These are phyloP conservation scores for Tetramorium alpestre DNA, from an alignment of 1,140 invertebrate genomes.

Conservation along the genomic window DNA sequence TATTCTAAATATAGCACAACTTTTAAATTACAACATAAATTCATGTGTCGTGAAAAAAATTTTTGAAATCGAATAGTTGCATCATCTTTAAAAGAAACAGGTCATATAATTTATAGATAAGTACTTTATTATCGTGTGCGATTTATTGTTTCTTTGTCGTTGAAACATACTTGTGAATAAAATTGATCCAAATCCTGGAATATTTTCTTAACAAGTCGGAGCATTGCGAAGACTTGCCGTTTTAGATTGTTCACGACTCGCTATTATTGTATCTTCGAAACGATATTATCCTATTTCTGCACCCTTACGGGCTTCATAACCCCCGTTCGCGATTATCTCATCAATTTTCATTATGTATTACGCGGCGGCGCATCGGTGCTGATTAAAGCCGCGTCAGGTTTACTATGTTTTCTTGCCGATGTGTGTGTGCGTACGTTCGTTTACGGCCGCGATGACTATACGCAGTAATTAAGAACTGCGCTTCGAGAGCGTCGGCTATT, in stretches of 20 bases:
- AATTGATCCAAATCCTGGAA: background rate
- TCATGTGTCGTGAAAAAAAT: background rate
- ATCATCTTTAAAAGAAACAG: background rate
- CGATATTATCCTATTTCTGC: slow-evolving; percentile 74
- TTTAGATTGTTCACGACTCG: slow-evolving; percentile 30
- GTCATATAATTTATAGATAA: background rate
- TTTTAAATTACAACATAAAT: slow-evolving; percentile 10
- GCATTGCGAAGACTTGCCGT: background rate
- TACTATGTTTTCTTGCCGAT: slow-evolving; percentile 71
- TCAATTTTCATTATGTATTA: slow-evolving; percentile 79
- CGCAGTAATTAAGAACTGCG: slow-evolving; percentile 73
- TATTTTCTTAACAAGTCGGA: background rate
- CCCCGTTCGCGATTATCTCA: slow-evolving; percentile 75
- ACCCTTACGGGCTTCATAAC: slow-evolving; percentile 48
- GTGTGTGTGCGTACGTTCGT: background rate
- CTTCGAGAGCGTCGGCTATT: slow-evolving; percentile 57
- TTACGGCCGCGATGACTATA: slow-evolving; percentile 60
- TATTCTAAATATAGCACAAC: background rate
- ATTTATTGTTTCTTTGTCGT: background rate
- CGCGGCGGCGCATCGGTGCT: slow-evolving; percentile 69
- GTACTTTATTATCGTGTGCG: background rate
- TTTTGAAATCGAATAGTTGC: background rate
- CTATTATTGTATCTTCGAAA: slow-evolving; percentile 71
- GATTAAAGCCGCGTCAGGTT: slow-evolving; percentile 68
- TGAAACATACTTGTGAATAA: background rate